Evolutionary conservation across 2,113 vertebrate species (phyloP).

Genomic region (Labrus mixtus): DNA sequence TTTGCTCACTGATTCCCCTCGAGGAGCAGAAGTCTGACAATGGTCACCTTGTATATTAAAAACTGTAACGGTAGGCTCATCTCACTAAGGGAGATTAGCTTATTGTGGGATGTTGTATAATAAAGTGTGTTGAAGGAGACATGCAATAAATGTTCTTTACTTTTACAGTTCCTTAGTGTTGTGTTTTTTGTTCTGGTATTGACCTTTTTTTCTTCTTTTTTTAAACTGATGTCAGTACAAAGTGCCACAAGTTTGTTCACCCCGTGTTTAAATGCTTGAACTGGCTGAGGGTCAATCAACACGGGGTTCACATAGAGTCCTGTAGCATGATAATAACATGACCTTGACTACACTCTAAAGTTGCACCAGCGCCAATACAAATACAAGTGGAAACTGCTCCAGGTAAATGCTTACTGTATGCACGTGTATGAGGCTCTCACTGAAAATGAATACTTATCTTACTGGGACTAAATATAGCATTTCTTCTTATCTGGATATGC

Average conservation of each 20-base stretch:
- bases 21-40: not conserved
- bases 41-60: conserved; percentile 3
- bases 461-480: no score
- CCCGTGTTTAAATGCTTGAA: not conserved
- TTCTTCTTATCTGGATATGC: no score
- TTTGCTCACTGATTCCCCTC: not conserved
- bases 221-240: not conserved
- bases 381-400: not conserved
- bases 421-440: no score
- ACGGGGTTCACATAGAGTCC: not conserved
- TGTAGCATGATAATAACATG: not conserved
- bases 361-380: not conserved
- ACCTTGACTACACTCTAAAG: not conserved
- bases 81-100: not conserved
- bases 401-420: no score
- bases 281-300: not conserved
- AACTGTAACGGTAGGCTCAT: not conserved
- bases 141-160: conserved; percentile 64
- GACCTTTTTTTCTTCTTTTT: not conserved
- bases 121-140: conserved; percentile 3
- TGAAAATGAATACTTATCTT: no score
- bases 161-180: accelerated
- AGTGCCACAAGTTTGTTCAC: conserved; percentile 3
- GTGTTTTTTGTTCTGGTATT: not conserved
- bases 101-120: conserved; percentile 22